Evolutionary conservation across 2,797 vertebrate species (phyloP).

Genomic region (Melanotaenia pygmaea): DNA sequence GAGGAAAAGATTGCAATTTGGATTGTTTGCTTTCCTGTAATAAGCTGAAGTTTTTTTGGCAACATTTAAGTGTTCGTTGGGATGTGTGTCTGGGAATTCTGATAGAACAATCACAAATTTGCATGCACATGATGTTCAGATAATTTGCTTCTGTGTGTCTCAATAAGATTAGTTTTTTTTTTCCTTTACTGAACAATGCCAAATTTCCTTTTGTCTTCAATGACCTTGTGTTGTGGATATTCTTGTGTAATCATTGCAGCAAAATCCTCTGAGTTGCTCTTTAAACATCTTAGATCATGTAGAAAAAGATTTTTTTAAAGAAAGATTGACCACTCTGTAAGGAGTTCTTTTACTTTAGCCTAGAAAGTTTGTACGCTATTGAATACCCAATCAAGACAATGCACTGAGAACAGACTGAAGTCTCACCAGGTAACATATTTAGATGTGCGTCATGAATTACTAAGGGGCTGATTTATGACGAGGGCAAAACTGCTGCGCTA

Average conservation of each 20-base stretch:
- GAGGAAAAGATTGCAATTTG: slow-evolving; percentile 45
- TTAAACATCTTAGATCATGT: slow-evolving; percentile 1
- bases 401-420: background rate
- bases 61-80: slow-evolving; percentile 14
- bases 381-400: background rate
- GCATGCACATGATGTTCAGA: slow-evolving; percentile 14
- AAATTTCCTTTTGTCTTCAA: background rate
- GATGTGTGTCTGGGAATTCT: background rate
- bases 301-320: background rate
- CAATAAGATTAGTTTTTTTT: too few species aligned
- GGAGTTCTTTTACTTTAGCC: background rate
- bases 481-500: too few species aligned
- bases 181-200: too few species aligned
- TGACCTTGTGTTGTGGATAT: background rate
- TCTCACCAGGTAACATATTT: background rate
- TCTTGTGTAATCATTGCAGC: background rate
- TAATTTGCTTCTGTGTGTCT: background rate
- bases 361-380: background rate
- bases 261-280: slow-evolving; percentile 5
- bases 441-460: background rate
- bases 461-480: too few species aligned
- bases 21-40: slow-evolving; percentile 37
- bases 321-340: slow-evolving; percentile 11
- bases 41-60: slow-evolving; percentile 3
- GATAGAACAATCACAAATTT: slow-evolving; percentile 1